phyloP scores from a whole-genome alignment of 1,140 invertebrate species.

The Grapholita molesta region DNA sequence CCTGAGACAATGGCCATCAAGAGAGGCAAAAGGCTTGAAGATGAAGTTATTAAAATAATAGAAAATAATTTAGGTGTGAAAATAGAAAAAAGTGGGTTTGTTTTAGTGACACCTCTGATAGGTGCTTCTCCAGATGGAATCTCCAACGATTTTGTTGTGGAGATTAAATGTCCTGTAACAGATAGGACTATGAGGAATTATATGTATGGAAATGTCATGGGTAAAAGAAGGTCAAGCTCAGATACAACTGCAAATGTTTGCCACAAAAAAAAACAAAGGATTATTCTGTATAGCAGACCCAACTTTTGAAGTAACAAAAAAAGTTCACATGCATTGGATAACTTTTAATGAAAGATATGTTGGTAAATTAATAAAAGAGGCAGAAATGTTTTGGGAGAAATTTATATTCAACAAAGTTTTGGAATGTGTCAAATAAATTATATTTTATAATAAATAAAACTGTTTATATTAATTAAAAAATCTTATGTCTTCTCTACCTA shows the following conservation, averaged over 20 bases:
- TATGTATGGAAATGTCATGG: background rate
- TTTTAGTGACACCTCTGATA: too few relatives aligned
- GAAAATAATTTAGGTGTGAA: too few relatives aligned
- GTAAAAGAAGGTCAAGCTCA: background rate
- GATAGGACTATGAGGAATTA: background rate
- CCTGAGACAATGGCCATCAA: too few relatives aligned
- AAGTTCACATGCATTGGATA: background rate
- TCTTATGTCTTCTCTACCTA: too few relatives aligned
- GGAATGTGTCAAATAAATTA: too few relatives aligned
- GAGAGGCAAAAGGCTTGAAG: too few relatives aligned
- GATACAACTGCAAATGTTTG: background rate
- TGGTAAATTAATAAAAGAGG: background rate
- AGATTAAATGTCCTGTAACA: background rate
- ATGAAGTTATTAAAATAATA: too few relatives aligned
- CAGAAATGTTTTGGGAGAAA: background rate
- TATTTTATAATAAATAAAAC: too few relatives aligned
- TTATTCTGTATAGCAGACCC: background rate
- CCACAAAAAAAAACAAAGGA: background rate
- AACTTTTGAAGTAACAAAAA: background rate
- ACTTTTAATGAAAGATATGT: background rate
- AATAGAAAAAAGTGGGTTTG: too few relatives aligned
- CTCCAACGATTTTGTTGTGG: background rate
- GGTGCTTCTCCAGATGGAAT: background rate
- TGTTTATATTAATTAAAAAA: too few relatives aligned
- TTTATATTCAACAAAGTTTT: background rate